A percentile compares a stretch with the other conserved stretches of the same genome.
phyloP scores from a whole-genome alignment of 2,113 vertebrate genomes.

The Phasianus colchicus region DNA sequence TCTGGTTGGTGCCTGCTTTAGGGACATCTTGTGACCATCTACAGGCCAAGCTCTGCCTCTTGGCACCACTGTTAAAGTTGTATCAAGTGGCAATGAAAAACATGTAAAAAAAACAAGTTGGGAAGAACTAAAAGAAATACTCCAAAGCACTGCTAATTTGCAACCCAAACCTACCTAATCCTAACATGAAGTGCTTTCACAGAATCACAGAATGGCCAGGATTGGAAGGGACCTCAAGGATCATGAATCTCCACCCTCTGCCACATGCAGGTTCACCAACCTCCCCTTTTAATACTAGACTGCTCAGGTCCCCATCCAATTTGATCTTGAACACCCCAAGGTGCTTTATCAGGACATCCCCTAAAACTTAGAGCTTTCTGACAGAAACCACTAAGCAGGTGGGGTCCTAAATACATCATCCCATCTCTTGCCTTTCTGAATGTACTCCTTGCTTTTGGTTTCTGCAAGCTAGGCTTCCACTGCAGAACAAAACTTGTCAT shows the following conservation, averaged over 20 bases:
- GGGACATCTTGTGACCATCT: background rate
- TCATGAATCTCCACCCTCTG: too few species aligned
- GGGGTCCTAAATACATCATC: background rate
- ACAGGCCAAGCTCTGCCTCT: background rate
- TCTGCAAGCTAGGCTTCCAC: background rate
- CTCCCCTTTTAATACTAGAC: too few species aligned
- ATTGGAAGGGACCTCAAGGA: too few species aligned
- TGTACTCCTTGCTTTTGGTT: background rate
- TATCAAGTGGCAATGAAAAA: background rate
- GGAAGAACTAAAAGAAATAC: background rate
- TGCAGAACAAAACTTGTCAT: background rate
- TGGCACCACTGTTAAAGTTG: background rate
- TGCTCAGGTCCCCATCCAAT: too few species aligned
- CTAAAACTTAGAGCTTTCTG: background rate
- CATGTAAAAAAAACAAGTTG: too few species aligned
- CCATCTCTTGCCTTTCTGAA: background rate
- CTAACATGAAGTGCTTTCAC: background rate
- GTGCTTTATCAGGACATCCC: background rate
- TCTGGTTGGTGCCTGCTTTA: background rate
- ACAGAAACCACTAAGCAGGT: background rate
- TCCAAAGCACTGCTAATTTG: background rate
- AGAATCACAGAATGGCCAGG: too few species aligned
- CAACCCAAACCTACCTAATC: background rate
- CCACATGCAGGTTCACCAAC: too few species aligned
- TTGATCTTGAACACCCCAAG: too few species aligned